Base-by-base conservation (phyloP, 2,113 vertebrate genomes). In the Ameiurus melas region DNA sequence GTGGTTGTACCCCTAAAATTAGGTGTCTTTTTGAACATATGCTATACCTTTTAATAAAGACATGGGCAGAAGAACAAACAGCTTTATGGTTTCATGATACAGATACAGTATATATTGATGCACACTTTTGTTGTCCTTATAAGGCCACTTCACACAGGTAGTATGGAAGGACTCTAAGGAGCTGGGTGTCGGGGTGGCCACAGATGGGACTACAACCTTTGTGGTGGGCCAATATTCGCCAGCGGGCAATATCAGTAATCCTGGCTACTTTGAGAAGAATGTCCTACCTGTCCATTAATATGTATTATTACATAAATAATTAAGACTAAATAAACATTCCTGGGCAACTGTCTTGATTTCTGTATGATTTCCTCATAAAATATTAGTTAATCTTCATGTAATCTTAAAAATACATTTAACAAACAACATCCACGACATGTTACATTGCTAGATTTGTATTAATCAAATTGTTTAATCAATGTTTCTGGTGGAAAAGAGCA, bases 61-160 rank as follows among this genome's bases (percentile, higher is more conserved):
- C 39, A 27, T 77, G 22, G 73, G 25, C 10, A 51, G 25, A 25
- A 77, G 27, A 51, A 77, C 20, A 75, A 27, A 27, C 4, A 47
- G 39, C 4, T 27, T 77, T 25, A 51, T 77, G 73, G 10, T 77
- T 51, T 51, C 75, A 51, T 51, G 43, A 75, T 75, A 25, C 25
- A 78, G 12, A 78, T 51, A 14, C 30, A 57, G 16, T 80, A 80
- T 57, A 58, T 79, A n/a, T 55, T 81, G 53, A 81, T 25, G 25
- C 55, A 70, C 17, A 58, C 83, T 58, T 87, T 39, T 90, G 71
- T 51, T 86, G 81, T 30, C 16, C 30, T 71, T 70, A 53, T 77
- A 53, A 94, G 94, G 93, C n/a, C 91, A 93, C 90, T 94, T 94
- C 90, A 93, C 93, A 14, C 93, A 94, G 90, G 90, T 94, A 91